Evolutionary conservation across 2,113 vertebrate species (phyloP), one percentile per base, ranked within the genome.

Genomic region (Vireo altiloquus): DNA sequence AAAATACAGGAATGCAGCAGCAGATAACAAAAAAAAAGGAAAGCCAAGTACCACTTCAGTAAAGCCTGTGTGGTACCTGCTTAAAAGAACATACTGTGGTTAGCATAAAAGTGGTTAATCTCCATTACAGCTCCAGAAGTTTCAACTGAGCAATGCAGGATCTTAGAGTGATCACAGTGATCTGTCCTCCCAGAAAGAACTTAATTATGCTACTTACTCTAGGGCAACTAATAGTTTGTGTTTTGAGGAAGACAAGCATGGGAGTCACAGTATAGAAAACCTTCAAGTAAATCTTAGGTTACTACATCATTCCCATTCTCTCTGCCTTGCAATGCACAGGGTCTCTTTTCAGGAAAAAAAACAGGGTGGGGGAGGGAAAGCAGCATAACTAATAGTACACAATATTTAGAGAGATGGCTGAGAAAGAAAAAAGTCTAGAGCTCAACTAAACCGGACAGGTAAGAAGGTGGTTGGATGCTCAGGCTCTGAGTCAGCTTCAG

Each of bases 231-330:
- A 57, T 11, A 11, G 6, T 35, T 83, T 17, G 5, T 40, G 33
- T 61, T 91, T 88, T 57, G 53, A 69, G 79, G 81, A 80, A 78
- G 37, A 17, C 17, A 64, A 91, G 37, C 12, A 57, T 8, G 27
- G 25, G 46, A 91, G 30, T 4, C 15, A 52, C 39, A 37, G 30
- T 10, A 76, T 1, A 33, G 42, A 66, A 81, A 83, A 63, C 6
- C 6, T 18, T 28, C 9, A 4, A 84, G 54, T 50, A 77, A 57
- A 76, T 30, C 64, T 79, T 69, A 37, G 18, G 21, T 72, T 82
- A 64, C 18, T 60, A 20, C 0, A 0, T 65, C 40, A 28, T 6
- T 65, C 20, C 39, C 2, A 15, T 53, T 64, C 42, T 28, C 15
- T 40, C 54, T 46, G 20, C 56, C 13, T 53, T 50, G 35, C 1